Evolutionary conservation across 2,797 vertebrate species (phyloP), one percentile per base, ranked within the genome.

Genomic region (Discoglossus pictus): DNA sequence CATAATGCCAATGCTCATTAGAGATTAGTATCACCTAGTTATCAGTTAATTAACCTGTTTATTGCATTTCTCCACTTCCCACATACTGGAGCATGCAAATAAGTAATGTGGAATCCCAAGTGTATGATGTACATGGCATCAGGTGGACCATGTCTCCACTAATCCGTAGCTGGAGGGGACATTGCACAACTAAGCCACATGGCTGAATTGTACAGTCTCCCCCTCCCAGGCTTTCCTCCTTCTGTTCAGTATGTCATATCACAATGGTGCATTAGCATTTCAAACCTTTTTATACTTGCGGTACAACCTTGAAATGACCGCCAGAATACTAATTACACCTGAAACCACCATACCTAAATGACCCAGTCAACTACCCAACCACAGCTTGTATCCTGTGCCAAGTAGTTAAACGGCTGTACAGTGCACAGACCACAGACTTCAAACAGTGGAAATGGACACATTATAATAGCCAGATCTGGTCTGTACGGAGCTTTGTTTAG

Each of bases 221-320:
- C 42, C 34, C 20, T 48, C 65, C 20, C 48, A 13, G n/a, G 44
- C 15, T 16, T 48, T 39, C 63, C 44, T 53, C 61, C 68, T 56
- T 65, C 61, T 71, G 68, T 56, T 71, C 53, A 59, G 24, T 54
- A 50, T 48, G 42, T 55, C 43, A 70, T 56, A 51, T 58, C 47
- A 71, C 61, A 71, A 71, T 64, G 38, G 61, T 20, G 21, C 25
- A 71, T 71, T 71, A 64, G 68, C 68, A 71, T 71, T 64, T 70
- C 34, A 65, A 71, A 59, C 47, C 61, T 59, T 46, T 64, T 43
- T 52, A 51, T 64, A 51, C 61, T 64, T 63, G 10, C 58, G 60
- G 63, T 55, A 56, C 60, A 70, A 63, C 36, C 38, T 51, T 47
- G 23, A 56, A 36, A 55, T 71, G 61, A 44, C 38, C 36, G 38